These are phyloP conservation scores for Podarcis lilfordi DNA, from an alignment of 2,797 vertebrate species.

Conservation along the genomic window DNA sequence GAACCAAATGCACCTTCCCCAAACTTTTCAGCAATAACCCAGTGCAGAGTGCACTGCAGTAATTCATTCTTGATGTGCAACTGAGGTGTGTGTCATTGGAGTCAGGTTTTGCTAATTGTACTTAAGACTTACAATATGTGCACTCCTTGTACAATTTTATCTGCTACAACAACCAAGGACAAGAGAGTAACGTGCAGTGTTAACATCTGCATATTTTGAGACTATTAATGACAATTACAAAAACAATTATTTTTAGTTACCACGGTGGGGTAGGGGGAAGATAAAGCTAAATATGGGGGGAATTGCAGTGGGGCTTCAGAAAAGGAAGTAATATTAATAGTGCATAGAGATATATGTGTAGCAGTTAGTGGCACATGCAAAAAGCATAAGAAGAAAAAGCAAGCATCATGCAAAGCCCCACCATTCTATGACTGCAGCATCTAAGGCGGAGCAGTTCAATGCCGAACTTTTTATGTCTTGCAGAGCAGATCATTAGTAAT, in stretches of 20 bases:
- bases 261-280: not conserved
- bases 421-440: slow-evolving; percentile 87
- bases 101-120: slow-evolving; percentile 10
- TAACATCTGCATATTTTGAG: not conserved
- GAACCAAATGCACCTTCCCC: no score
- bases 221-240: not conserved
- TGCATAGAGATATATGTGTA: not conserved
- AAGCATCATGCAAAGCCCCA: slow-evolving; percentile 83
- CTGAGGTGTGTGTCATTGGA: no score
- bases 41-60: no score
- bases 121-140: slow-evolving; percentile 5
- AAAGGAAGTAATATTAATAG: slow-evolving; percentile 5
- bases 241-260: not conserved
- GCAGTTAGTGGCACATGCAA: slow-evolving; percentile 20
- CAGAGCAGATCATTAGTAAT: slow-evolving; percentile 73
- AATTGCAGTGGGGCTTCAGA: slow-evolving; percentile 25
- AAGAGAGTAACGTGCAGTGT: not conserved
- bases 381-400: slow-evolving; percentile 37
- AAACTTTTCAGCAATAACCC: no score
- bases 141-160: not conserved
- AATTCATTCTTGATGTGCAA: no score
- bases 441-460: slow-evolving; percentile 84
- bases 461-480: slow-evolving; percentile 78
- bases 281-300: not conserved
- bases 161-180: not conserved